phyloP scores from a whole-genome alignment of 1,140 invertebrate genomes.

The Acromyrmex echinatior region DNA sequence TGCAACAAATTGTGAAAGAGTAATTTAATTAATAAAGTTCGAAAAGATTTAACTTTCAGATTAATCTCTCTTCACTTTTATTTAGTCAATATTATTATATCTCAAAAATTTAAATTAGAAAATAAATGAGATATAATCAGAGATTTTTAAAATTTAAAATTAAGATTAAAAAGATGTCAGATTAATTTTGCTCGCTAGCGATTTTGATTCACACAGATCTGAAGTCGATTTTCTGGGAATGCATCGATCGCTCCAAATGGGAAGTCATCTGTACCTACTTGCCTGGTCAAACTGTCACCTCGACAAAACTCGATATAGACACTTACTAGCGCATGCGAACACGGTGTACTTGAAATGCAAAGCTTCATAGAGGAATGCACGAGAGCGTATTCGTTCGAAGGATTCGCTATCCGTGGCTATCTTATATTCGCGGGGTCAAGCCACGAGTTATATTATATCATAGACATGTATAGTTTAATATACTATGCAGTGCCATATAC shows the following conservation, averaged over 20 bases:
- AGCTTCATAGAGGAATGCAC: conserved; percentile 49
- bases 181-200: neutral
- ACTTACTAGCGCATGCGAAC: conserved; percentile 69
- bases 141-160: neutral
- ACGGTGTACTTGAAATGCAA: conserved; percentile 60
- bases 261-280: conserved; percentile 60
- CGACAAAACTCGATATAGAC: conserved; percentile 37
- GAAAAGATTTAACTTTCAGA: neutral
- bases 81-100: neutral
- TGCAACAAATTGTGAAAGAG: too few species aligned
- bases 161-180: too few species aligned
- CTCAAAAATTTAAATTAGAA: neutral
- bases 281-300: conserved; percentile 58
- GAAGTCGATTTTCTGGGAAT: conserved; percentile 13
- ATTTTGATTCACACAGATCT: conserved; percentile 27
- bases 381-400: conserved; percentile 59
- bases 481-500: neutral
- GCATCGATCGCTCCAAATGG: conserved; percentile 50
- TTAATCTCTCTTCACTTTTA: neutral
- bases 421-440: neutral
- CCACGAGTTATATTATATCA: neutral
- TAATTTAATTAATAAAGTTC: neutral
- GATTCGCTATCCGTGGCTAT: conserved; percentile 41
- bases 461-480: conserved; percentile 19
- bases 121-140: neutral